phyloP scores from a whole-genome alignment of 2,888 invertebrate species.

The Pegoplata infirma region DNA sequence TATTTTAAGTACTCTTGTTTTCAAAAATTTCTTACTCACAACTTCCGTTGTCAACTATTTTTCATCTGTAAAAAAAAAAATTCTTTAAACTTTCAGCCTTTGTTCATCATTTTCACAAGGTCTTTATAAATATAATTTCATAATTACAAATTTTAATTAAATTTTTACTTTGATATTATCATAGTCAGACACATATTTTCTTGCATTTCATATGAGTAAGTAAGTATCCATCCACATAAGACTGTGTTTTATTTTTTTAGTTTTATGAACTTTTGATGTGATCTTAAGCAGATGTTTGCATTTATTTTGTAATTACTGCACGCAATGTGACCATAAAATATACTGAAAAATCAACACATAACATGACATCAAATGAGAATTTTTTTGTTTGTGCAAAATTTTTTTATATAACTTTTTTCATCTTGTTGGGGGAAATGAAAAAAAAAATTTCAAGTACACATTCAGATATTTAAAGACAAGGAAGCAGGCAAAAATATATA shows the following conservation, averaged over 20 bases:
- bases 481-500: constrained; percentile 3
- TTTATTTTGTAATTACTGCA: constrained; percentile 76
- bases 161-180: constrained; percentile 49
- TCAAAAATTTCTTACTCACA: too few species aligned
- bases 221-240: neutral
- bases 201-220: neutral
- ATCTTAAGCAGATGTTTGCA: constrained; percentile 75
- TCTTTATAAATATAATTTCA: neutral
- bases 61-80: too few species aligned
- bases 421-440: neutral
- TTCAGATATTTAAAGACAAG: constrained; percentile 1
- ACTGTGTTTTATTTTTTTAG: constrained; percentile 9
- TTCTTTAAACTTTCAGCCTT: too few species aligned
- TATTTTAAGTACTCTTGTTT: too few species aligned
- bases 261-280: constrained; percentile 66
- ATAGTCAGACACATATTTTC: constrained; percentile 6
- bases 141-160: constrained; percentile 51
- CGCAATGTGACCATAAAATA: constrained; percentile 75
- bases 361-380: constrained; percentile 57
- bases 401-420: constrained; percentile 17
- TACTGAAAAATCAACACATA: constrained; percentile 56
- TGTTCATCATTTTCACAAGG: neutral
- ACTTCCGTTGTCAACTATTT: too few species aligned
- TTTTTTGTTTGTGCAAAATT: neutral
- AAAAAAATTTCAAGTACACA: constrained; percentile 3